phyloP scores from a whole-genome alignment of 2,888 invertebrate species.

The Cephus sareptanus region DNA sequence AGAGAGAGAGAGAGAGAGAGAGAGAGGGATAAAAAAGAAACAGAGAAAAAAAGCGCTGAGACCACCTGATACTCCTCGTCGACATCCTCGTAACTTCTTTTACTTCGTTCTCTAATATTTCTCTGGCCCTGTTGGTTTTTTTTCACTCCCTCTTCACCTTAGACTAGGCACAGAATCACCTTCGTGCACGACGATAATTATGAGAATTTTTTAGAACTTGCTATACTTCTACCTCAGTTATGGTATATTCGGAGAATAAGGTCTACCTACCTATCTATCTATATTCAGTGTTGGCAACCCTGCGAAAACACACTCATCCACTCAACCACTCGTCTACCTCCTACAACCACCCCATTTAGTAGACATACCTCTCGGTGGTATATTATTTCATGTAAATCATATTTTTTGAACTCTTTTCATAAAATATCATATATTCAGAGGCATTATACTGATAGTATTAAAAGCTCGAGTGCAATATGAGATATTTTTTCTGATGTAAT shows the following conservation, averaged over 20 bases:
- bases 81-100: background rate
- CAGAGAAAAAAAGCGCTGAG: background rate
- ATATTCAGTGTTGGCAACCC: background rate
- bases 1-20: background rate
- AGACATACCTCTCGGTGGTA: background rate
- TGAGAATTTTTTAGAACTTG: background rate
- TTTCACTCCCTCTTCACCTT: background rate
- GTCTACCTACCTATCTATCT: background rate
- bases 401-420: background rate
- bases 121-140: background rate
- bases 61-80: background rate
- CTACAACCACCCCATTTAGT: background rate
- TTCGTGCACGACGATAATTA: background rate
- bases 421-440: background rate
- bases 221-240: background rate
- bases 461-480: background rate
- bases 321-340: background rate
- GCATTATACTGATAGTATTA: background rate
- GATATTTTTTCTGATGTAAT: background rate
- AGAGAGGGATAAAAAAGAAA: background rate
- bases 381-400: background rate
- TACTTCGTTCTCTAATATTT: background rate
- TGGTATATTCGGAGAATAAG: background rate
- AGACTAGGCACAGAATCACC: background rate
- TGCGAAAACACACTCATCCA: background rate